These are phyloP conservation scores for Eupithecia tripunctaria DNA, from an alignment of 2,888 invertebrate species.

Conservation along the genomic window DNA sequence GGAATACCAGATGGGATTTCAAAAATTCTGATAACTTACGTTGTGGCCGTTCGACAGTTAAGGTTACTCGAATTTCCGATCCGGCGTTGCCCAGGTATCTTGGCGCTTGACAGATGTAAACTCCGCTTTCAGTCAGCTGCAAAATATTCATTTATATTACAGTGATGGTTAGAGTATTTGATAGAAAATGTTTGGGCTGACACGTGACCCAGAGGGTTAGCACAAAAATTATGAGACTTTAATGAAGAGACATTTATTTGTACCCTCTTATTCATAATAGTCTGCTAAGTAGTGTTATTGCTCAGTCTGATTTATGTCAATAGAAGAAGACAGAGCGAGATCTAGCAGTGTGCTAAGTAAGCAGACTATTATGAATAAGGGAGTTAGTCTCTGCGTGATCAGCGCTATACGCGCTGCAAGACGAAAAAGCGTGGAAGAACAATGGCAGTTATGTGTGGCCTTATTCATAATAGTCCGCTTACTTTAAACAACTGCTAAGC, in stretches of 20 bases:
- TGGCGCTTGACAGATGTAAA: conserved; percentile 93
- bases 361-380: no score
- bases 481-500: no score
- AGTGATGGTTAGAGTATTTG: background rate
- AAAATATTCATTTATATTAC: conserved; percentile 33
- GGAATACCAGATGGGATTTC: background rate
- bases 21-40: conserved; percentile 50
- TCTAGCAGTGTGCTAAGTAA: no score
- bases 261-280: no score
- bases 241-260: background rate
- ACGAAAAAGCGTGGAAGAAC: background rate
- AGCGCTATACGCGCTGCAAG: background rate
- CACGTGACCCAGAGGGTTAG: no score
- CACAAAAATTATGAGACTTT: no score
- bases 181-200: background rate
- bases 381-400: no score
- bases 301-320: no score
- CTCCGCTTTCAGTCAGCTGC: conserved; percentile 89
- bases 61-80: conserved; percentile 87
- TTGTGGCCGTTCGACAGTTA: conserved; percentile 86
- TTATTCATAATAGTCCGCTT: no score
- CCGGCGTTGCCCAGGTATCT: conserved; percentile 87
- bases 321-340: no score
- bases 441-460: no score
- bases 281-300: no score